These are phyloP conservation scores for Amphibalanus amphitrite DNA, from an alignment of 1,140 invertebrate species.

Conservation along the genomic window DNA sequence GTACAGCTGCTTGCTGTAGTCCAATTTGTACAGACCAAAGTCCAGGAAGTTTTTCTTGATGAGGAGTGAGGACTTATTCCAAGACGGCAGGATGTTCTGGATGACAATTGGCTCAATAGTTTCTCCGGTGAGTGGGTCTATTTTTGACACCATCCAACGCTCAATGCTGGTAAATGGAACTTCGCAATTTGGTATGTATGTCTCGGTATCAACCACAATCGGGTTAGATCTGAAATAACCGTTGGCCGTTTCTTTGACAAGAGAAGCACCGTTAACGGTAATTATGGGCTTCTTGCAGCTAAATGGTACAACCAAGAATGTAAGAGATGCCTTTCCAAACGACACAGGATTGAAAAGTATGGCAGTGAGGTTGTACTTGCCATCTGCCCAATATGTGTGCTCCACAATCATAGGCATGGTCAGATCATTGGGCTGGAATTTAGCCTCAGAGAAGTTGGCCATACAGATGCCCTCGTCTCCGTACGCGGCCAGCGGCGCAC, in stretches of 20 bases:
- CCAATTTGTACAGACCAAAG: neutral
- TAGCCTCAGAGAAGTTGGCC: neutral
- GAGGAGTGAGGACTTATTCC: neutral
- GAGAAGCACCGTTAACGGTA: neutral
- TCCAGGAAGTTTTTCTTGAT: neutral
- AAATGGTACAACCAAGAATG: neutral
- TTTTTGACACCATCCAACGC: neutral
- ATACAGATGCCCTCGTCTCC: neutral
- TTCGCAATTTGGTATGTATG: neutral
- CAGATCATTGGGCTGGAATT: neutral
- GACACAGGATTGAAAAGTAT: neutral
- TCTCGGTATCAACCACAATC: neutral
- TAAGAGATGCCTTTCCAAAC: neutral
- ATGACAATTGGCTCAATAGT: neutral
- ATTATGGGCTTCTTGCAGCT: neutral
- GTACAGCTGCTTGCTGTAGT: neutral
- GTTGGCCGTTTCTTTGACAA: neutral
- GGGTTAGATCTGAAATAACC: neutral
- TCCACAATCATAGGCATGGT: neutral
- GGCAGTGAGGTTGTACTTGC: neutral
- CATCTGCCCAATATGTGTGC: neutral
- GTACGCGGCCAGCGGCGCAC: neutral
- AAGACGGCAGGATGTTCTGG: neutral
- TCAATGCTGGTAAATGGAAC: neutral
- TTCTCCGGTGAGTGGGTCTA: neutral